Evolutionary conservation across 2,113 vertebrate species (phyloP), one percentile per base, ranked within the genome.

Genomic region (Anhinga rufa): DNA sequence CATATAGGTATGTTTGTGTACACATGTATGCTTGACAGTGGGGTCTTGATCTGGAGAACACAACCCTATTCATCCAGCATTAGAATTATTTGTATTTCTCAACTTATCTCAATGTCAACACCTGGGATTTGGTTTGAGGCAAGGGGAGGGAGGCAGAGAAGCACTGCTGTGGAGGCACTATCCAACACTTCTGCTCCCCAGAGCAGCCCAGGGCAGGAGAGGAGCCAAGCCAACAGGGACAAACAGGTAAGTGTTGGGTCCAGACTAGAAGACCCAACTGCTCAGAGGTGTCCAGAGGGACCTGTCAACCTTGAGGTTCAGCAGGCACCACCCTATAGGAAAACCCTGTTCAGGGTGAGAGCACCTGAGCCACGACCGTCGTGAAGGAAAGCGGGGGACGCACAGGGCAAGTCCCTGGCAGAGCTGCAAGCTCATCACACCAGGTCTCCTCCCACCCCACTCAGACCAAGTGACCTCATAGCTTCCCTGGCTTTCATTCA

Each of bases 51-150:
- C 81, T 74, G 86, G 65, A 91, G 86, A 97, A 95, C 92, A 95
- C 87, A 96, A 91, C 89, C 78, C 75, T 88, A 95, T 95, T 95
- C 91, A 96, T 89, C 86, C 92, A 80, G 75, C 7, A 3, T 55
- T 82, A 74, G 86, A 87, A 93, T 89, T 92, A 92, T 90, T 91
- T 94, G 78, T 89, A 62, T 90, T 95, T 92, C 71, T 72, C 85
- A 96, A 77, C 75, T 91, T 95, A 96, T 96, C 91, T 92, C 82
- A 80, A 21, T n/a, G 84, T 96, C 87, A 95, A 91, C 87, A 95
- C 82, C 44, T 84, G 40, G 68, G 66, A 77, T 76, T 87, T 69
- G 70, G 82, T 94, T 87, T 76, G 57, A 94, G 51, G 62, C 0
- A 1, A 83, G 42, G 62, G 29, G 44, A 91, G 60, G 34, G 88